phyloP scores from a whole-genome alignment of 2,113 vertebrate genomes.

The Sander lucioperca region DNA sequence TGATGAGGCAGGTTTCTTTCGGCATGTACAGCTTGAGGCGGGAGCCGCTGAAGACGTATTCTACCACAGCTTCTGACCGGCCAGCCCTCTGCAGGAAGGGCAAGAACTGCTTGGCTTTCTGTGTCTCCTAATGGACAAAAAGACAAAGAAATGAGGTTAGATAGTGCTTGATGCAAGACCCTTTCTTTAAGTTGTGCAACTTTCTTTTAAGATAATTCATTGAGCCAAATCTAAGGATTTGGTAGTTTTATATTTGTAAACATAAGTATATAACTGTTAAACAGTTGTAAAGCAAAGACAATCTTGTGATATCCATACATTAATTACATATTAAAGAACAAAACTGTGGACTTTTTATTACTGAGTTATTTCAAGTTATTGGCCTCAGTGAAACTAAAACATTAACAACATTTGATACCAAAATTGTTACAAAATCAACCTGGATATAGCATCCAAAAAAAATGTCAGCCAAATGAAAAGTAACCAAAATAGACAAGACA shows the following conservation, averaged over 20 bases:
- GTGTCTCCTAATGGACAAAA: conserved; percentile 87
- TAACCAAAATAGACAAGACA: not conserved
- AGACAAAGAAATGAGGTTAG: not conserved
- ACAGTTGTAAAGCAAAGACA: not conserved
- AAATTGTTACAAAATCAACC: not conserved
- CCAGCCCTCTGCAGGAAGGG: conserved; percentile 97
- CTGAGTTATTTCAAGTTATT: not conserved
- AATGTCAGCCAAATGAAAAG: not conserved
- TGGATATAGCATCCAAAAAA: conserved; percentile 1
- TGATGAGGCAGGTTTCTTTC: conserved; percentile 99
- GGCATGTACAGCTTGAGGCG: conserved; percentile 98
- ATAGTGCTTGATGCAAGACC: not conserved
- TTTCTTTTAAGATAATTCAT: not conserved
- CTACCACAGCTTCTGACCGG: conserved; percentile 96
- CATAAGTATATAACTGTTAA: not conserved
- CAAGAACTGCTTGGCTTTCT: conserved; percentile 98
- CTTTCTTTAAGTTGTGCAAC: not conserved
- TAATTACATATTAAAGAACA: not conserved
- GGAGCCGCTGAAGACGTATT: conserved; percentile 97
- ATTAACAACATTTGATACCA: not conserved
- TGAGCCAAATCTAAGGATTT: not conserved
- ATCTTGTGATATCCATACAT: not conserved
- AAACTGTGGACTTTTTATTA: not conserved
- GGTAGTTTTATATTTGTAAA: not conserved
- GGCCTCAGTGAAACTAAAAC: not conserved